Percentiles rank a stretch among this genome's conserved stretches.
Evolutionary conservation across 2,888 invertebrate species (phyloP).

Genomic region (Volucella bombylans): DNA sequence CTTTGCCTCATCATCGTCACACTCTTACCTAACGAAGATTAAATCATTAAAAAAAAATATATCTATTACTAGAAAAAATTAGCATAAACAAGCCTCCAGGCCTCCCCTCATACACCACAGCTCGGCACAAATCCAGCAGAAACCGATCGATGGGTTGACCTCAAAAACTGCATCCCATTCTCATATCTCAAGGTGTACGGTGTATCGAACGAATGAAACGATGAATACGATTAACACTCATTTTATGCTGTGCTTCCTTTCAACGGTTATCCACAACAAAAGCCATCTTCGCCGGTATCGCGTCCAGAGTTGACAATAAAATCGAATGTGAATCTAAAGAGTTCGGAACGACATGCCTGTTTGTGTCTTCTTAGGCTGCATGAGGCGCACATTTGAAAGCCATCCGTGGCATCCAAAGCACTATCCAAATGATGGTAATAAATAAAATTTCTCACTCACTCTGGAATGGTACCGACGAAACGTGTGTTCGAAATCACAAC

Average conservation of each 20-base stretch:
- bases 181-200: constrained; percentile 56
- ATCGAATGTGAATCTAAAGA: constrained; percentile 47
- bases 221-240: constrained; percentile 69
- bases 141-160: constrained; percentile 50
- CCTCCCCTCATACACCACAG: constrained; percentile 35
- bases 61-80: constrained; percentile 58
- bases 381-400: constrained; percentile 4
- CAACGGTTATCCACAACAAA: constrained; percentile 39
- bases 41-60: constrained; percentile 58
- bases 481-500: constrained; percentile 71
- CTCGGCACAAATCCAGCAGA: constrained; percentile 37
- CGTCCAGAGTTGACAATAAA: constrained; percentile 58
- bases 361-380: background rate
- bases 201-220: too few relatives aligned
- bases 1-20: too few relatives aligned
- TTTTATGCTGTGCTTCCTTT: constrained; percentile 53
- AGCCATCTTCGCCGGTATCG: constrained; percentile 24
- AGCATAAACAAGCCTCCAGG: constrained; percentile 36
- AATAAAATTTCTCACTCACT: constrained; percentile 71
- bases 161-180: constrained; percentile 60
- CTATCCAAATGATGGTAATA: constrained; percentile 64
- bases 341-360: constrained; percentile 34
- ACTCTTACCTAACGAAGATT: constrained; percentile 30
- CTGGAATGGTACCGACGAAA: constrained; percentile 42
- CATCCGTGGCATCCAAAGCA: constrained; percentile 12